These are phyloP conservation scores for Tetragonisca angustula DNA, from an alignment of 2,888 invertebrate genomes.

Conservation along the genomic window DNA sequence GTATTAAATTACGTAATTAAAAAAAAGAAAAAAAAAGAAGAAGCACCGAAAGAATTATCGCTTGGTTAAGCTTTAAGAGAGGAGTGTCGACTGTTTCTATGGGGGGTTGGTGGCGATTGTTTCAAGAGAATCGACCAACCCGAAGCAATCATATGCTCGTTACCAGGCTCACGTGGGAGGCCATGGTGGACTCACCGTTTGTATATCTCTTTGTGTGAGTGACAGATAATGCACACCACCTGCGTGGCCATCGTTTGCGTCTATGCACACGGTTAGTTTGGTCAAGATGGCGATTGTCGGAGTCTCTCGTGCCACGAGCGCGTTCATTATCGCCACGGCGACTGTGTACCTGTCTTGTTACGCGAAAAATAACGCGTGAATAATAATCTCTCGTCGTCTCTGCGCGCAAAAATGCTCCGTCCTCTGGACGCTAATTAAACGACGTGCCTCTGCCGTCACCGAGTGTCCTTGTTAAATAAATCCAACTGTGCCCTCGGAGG, in stretches of 20 bases:
- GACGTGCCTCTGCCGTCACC: not conserved
- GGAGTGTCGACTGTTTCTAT: conserved; percentile 38
- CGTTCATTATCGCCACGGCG: conserved; percentile 38
- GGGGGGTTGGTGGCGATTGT: conserved; percentile 52
- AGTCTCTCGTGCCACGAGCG: conserved; percentile 27
- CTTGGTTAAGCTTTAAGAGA: conserved; percentile 32
- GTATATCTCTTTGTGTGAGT: conserved; percentile 48
- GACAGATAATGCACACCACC: conserved; percentile 63
- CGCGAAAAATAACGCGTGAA: conserved; percentile 48
- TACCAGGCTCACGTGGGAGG: conserved; percentile 56
- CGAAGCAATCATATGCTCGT: conserved; percentile 64
- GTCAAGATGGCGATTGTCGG: conserved; percentile 63
- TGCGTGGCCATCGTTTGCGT: conserved; percentile 49
- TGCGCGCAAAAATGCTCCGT: conserved; percentile 10
- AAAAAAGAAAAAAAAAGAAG: not conserved
- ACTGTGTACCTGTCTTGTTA: conserved; percentile 57
- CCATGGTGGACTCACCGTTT: conserved; percentile 58
- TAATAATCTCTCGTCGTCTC: conserved; percentile 40
- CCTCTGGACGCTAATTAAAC: conserved; percentile 38
- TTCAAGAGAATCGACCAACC: conserved; percentile 55
- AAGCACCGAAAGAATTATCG: conserved; percentile 31
- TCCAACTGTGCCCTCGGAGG: not conserved
- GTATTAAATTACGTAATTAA: not conserved
- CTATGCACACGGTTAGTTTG: conserved; percentile 42
- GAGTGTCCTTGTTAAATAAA: conserved; percentile 7